Conservation (phyloP, 92 coral and sea anemone species). For the Ricordea florida region DNA sequence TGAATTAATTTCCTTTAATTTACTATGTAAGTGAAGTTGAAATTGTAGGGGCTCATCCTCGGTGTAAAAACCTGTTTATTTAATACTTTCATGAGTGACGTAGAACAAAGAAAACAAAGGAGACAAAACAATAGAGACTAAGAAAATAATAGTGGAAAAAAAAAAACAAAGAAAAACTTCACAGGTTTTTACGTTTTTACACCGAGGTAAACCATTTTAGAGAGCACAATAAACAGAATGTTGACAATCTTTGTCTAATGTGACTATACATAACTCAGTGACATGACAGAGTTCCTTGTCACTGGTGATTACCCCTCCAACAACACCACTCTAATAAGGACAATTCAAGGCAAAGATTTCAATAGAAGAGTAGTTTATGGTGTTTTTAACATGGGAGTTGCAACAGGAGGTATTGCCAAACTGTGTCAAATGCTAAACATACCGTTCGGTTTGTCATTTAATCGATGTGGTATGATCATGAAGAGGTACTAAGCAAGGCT, state of each 20-base stretch:
- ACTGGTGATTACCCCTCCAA: neutral
- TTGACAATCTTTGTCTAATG: neutral
- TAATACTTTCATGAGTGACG: no score
- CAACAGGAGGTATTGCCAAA: slow-evolving; percentile 30
- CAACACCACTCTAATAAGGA: neutral
- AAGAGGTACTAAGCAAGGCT: no score
- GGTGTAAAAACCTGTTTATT: no score
- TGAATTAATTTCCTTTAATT: neutral
- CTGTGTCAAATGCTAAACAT: slow-evolving; percentile 24
- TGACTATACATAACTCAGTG: no score
- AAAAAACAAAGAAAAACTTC: no score
- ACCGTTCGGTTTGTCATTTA: slow-evolving; percentile 2
- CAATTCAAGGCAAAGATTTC: neutral
- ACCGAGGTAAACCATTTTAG: no score
- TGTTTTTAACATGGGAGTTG: neutral
- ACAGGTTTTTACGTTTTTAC: no score
- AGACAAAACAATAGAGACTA: no score
- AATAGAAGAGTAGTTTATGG: neutral
- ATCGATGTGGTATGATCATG: slow-evolving; percentile 4
- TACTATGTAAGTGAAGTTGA: neutral
- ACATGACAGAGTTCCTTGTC: neutral
- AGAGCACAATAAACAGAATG: neutral
- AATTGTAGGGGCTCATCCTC: no score
- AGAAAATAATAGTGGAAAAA: no score
- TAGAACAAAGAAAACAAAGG: no score